Evolutionary conservation across 2,113 vertebrate species (phyloP).

Genomic region (Columba janthina): DNA sequence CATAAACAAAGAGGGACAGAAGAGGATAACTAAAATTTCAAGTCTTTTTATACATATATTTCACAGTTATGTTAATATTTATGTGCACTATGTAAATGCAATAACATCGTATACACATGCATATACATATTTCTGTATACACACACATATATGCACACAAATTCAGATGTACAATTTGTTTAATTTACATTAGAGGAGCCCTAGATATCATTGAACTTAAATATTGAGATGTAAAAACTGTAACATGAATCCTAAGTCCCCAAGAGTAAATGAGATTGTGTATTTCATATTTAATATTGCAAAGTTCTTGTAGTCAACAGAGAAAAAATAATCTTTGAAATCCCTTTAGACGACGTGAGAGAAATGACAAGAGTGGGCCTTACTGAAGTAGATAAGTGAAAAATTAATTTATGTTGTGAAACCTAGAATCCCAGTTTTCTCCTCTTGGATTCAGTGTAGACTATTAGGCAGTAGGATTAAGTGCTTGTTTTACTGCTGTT

Average conservation of each 20-base stretch:
- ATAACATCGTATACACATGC: background rate
- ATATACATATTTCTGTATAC: background rate
- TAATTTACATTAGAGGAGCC: background rate
- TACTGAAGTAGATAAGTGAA: background rate
- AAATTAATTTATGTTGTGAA: background rate
- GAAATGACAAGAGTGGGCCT: background rate
- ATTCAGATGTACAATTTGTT: background rate
- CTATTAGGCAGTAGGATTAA: background rate
- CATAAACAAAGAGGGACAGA: background rate
- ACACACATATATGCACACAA: fast-evolving
- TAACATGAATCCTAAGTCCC: background rate
- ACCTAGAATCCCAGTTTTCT: background rate
- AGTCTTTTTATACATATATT: background rate
- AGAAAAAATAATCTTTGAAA: background rate
- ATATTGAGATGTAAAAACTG: background rate
- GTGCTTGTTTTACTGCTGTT: background rate
- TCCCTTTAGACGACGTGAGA: background rate
- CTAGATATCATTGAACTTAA: background rate
- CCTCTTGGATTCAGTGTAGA: background rate
- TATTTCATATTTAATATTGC: background rate
- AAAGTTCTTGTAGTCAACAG: background rate
- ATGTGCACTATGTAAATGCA: background rate
- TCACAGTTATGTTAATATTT: background rate
- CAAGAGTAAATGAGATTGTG: background rate
- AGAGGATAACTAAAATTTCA: background rate